Evolutionary conservation across 2,113 vertebrate genomes (phyloP).

Genomic region (Speoplatyrhinus poulsoni): DNA sequence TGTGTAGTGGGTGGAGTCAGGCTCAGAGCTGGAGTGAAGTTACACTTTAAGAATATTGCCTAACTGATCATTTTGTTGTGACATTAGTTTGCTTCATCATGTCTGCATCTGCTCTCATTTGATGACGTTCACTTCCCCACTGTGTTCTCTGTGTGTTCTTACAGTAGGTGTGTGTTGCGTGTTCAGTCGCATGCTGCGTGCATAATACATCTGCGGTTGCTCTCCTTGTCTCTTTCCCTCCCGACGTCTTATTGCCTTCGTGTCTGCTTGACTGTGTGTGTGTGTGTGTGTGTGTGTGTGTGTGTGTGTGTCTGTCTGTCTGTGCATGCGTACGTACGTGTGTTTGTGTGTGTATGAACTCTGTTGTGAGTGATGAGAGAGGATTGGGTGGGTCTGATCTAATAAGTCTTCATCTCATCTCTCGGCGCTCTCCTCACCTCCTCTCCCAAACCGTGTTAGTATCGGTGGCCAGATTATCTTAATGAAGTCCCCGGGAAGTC

Average conservation of each 20-base stretch:
- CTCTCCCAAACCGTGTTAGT: slow-evolving; percentile 76
- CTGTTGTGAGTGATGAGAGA: slow-evolving; percentile 53
- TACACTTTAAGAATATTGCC: no score
- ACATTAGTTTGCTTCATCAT: background rate
- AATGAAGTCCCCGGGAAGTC: slow-evolving; percentile 80
- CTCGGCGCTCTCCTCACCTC: slow-evolving; percentile 72
- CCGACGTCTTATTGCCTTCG: slow-evolving; percentile 13
- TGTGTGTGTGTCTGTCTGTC: slow-evolving; percentile 9
- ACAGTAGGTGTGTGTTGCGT: background rate
- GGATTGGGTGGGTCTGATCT: slow-evolving; percentile 74
- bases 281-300: slow-evolving; percentile 11
- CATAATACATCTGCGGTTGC: background rate
- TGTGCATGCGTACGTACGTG: slow-evolving; percentile 21
- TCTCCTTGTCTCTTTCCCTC: no score
- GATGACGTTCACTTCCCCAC: background rate
- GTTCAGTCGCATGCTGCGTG: background rate
- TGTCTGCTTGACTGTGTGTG: slow-evolving; percentile 2
- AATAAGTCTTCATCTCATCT: slow-evolving; percentile 81
- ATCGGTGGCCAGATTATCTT: slow-evolving; percentile 78
- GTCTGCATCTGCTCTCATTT: background rate
- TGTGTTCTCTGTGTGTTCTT: background rate
- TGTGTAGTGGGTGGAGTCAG: no score
- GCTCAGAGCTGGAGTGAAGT: no score
- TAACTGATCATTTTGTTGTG: no score
- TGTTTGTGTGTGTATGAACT: slow-evolving; percentile 50